Conservation (phyloP, 2,888 invertebrate species). For the Eurytoma californica region DNA sequence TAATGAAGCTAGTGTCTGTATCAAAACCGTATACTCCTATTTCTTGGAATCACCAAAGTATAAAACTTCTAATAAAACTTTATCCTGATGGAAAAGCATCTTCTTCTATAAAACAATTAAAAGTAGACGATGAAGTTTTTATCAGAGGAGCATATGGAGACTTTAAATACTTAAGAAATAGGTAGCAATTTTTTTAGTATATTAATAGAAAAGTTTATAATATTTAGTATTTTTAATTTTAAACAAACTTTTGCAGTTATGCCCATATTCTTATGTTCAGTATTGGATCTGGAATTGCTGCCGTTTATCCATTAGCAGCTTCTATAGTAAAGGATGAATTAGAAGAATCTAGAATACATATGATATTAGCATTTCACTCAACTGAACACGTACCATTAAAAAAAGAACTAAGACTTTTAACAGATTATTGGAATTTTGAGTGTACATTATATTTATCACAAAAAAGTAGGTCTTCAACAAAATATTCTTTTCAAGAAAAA, state of each 20-base stretch:
- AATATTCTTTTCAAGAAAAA: constrained; percentile 18
- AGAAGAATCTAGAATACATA: constrained; percentile 67
- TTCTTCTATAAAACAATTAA: constrained; percentile 60
- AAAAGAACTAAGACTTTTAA: constrained; percentile 64
- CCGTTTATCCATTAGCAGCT: constrained; percentile 68
- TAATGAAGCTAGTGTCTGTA: constrained; percentile 60
- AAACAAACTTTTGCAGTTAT: constrained; percentile 61
- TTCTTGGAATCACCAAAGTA: constrained; percentile 61
- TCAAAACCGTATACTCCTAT: constrained; percentile 70
- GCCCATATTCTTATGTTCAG: constrained; percentile 67
- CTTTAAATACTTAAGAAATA: constrained; percentile 67
- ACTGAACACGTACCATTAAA: constrained; percentile 65
- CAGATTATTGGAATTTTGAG: constrained; percentile 71
- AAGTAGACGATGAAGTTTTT: constrained; percentile 61
- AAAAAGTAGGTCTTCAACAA: constrained; percentile 58
- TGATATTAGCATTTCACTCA: constrained; percentile 66
- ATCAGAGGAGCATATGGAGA: constrained; percentile 71
- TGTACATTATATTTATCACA: constrained; percentile 67
- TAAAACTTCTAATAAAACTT: constrained; percentile 67
- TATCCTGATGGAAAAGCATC: constrained; percentile 67
- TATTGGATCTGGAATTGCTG: constrained; percentile 71
- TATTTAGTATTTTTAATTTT: constrained; percentile 5
- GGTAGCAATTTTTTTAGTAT: constrained; percentile 58
- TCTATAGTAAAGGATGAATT: constrained; percentile 65
- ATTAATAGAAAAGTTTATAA: not conserved